Evolutionary conservation across 2,888 invertebrate genomes (phyloP), one percentile per base, ranked within the genome.

Genomic region (Cataglyphis cursor): DNA sequence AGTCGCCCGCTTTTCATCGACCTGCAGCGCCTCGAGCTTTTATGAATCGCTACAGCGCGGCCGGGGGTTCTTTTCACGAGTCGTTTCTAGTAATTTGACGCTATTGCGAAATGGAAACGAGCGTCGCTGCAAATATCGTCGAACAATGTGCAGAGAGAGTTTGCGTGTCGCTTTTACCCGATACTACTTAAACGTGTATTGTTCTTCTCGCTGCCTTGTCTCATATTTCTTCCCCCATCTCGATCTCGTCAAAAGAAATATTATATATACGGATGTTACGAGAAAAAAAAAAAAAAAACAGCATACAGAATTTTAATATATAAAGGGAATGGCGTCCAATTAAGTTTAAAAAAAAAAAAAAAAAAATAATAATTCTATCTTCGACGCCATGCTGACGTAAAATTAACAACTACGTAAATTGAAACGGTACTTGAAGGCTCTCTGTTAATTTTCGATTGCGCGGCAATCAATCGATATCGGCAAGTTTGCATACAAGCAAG

Each of bases 1-100:
- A 83, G 86, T 84, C 68, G 59, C n/a, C 51, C 81, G 82, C 84
- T 84, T 88, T 74, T 85, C 73, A 51, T 51, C 65, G 78, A 35
- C 70, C 64, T 24, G 76, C 35, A 21, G 21, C 24, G 57, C 81
- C 68, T 87, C 83, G 74, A 66, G 80, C 59, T 44, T 35, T 24
- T 82, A 54, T 70, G 54, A 78, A 70, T 70, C 44, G 41, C 54
- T 31, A 41, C 57, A 41, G 18, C 35, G 18, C 35, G 3, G 12
- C 31, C 41, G 44, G 24, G 18, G n/a, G 48, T 51, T 54, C 72
- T 72, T 82, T 68, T 84, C 44, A 31, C 61, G 10, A 35, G 28
- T 48, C 21, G 54, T 70, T 51, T 38, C 59, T 57, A 54, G 68
- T 84, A 31, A 75, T 86, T 70, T 31, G 38, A 81, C 38, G 51